Evolutionary conservation across 2,113 vertebrate genomes (phyloP).

Genomic region (Oostethus manadensis): DNA sequence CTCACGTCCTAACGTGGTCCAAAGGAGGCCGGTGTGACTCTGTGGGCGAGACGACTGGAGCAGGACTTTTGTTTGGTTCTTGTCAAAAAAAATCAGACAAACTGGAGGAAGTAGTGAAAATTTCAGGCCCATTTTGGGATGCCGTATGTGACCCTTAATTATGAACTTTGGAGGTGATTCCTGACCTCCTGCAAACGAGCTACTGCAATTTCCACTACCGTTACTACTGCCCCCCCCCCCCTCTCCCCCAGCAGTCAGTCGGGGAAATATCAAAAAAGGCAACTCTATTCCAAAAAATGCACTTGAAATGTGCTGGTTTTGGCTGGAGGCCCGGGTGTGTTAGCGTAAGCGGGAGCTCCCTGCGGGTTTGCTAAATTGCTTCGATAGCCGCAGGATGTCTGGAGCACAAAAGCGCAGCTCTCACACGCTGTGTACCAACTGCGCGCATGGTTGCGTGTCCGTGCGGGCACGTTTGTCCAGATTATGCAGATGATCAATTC

Average conservation of each 20-base stretch:
- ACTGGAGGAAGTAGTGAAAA: not conserved
- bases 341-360: constrained; percentile 54
- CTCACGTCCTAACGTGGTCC: no score
- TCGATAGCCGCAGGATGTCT: constrained; percentile 66
- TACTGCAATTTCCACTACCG: constrained; percentile 61
- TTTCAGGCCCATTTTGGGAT: no score
- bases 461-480: not conserved
- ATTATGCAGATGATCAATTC: constrained; percentile 10
- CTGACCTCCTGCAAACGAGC: constrained; percentile 60
- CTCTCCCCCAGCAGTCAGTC: constrained; percentile 19
- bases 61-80: no score
- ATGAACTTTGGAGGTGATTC: constrained; percentile 43
- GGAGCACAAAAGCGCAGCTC: constrained; percentile 29
- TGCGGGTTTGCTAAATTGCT: constrained; percentile 40
- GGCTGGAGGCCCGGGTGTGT: constrained; percentile 55
- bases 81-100: not conserved
- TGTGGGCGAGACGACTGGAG: no score
- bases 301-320: constrained; percentile 63
- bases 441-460: constrained; percentile 11
- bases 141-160: constrained; percentile 43
- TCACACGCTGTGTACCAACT: constrained; percentile 31
- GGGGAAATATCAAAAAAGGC: constrained; percentile 10
- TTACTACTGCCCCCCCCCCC: constrained; percentile 26
- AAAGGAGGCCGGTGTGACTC: no score
- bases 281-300: constrained; percentile 20